These are phyloP conservation scores for Apolygus lucorum DNA, from an alignment of 1,140 invertebrate species.

Conservation along the genomic window DNA sequence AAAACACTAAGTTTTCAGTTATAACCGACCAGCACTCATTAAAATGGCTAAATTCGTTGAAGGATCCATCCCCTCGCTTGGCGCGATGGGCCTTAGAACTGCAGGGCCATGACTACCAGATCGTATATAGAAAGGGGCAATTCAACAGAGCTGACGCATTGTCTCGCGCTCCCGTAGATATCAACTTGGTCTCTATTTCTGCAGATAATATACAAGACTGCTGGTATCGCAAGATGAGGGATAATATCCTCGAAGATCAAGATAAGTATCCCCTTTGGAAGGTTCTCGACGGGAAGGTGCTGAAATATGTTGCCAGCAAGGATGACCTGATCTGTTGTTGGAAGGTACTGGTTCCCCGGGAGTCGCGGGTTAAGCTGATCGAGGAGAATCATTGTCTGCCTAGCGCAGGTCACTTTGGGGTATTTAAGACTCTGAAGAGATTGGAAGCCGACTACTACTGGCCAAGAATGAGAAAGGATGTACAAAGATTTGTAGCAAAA, in stretches of 20 bases:
- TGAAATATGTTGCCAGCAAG: neutral
- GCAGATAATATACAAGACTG: too few species aligned
- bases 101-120: conserved; percentile 32
- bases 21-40: conserved; percentile 44
- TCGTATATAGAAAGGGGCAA: conserved; percentile 34
- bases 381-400: conserved; percentile 32
- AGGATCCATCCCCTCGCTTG: conserved; percentile 38
- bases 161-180: neutral
- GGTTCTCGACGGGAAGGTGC: neutral
- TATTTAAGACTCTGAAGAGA: conserved; percentile 36
- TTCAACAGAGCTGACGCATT: conserved; percentile 26
- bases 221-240: neutral
- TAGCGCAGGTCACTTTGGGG: conserved; percentile 36
- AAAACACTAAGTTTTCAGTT: too few species aligned
- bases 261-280: neutral
- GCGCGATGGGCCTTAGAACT: too few species aligned
- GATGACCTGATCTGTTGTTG: too few species aligned
- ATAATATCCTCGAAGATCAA: neutral
- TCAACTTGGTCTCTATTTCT: neutral
- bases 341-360: conserved; percentile 34
- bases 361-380: conserved; percentile 29
- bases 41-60: conserved; percentile 41
- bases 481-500: conserved; percentile 28
- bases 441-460: too few species aligned
- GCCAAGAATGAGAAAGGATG: conserved; percentile 26